Conservation (phyloP, 2,113 vertebrate genomes). For the Herpailurus yagouaroundi region DNA sequence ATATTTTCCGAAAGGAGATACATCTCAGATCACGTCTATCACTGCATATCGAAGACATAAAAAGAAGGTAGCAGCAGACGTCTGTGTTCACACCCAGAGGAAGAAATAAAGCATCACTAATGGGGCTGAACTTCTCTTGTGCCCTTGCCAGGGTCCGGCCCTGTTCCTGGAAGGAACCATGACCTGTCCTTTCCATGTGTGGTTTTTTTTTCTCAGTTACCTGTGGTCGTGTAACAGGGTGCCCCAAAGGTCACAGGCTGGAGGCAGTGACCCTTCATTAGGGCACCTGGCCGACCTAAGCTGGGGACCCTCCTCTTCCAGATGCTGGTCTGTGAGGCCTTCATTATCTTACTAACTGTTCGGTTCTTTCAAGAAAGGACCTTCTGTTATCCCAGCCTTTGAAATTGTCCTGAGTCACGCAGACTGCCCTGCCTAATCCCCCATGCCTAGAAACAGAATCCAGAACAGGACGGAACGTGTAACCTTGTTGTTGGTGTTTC, state of each 20-base stretch:
- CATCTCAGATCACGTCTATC: not conserved
- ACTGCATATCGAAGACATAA: not conserved
- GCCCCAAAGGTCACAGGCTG: not conserved
- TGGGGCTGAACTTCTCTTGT: rapidly evolving
- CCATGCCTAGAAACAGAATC: rapidly evolving
- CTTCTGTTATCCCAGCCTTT: not conserved
- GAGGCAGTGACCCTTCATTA: rapidly evolving
- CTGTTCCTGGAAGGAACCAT: rapidly evolving
- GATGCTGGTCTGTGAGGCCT: not conserved
- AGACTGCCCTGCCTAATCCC: rapidly evolving
- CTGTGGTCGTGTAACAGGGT: not conserved
- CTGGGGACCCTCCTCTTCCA: not conserved
- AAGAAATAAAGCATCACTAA: rapidly evolving
- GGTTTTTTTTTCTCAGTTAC: not conserved
- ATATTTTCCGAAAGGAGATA: not conserved
- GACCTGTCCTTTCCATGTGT: rapidly evolving
- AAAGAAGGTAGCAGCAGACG: rapidly evolving
- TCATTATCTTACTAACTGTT: rapidly evolving
- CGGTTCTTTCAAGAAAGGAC: not conserved
- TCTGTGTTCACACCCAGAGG: not conserved
- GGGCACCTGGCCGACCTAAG: too few species aligned
- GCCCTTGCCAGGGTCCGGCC: rapidly evolving
- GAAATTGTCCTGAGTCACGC: not conserved
- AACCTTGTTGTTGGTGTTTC: rapidly evolving
- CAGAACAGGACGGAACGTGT: rapidly evolving